Base-by-base conservation (phyloP, 2,113 vertebrate genomes). In the Brachionichthys hirsutus region DNA sequence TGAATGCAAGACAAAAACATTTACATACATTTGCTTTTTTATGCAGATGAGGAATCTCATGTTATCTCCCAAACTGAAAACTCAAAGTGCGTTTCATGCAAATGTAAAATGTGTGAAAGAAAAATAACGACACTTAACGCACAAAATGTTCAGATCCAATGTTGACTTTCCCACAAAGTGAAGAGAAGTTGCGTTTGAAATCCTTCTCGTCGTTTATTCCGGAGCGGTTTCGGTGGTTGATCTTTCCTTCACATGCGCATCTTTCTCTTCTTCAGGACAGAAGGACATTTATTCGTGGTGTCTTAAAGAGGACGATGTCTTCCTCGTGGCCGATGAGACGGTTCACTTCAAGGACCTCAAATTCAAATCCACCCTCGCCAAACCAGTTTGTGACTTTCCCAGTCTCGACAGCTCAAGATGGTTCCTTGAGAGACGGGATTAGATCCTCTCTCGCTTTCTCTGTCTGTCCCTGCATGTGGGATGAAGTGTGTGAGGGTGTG, bases 351-450 rank as follows among this genome's bases (percentile, higher is more conserved):
- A 1, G 0, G 10, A 4, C 8, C 2, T 54, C 24, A n/a, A n/a
- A n/a, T 46, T 60, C 38, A 4, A 45, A 44, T 19, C 30, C n/a
- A 34, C 51, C 42, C 57, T 50, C 19, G 51, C 40, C n/a, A 20
- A 3, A 30, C 10, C 10, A 9, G 51, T 36, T n/a, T 10, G 4
- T 52, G 20, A 15, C 24, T 41, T 1, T 44, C n/a, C 18, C 54
- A 48, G 55, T 43, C 46, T 43, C 4, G 1, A 61, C 50, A 44
- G 13, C 24, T 64, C 52, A 65, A 77, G 75, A 38, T 24, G 44
- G 72, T 71, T 80, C 82, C 63, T 80, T 62, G 62, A 81, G 70
- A 62, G 36, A 12, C 1, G 10, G 52, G 78, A 48, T 48, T n/a
- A 67, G 43, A 41, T 45, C 60, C 16, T 49, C 56, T 40, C 57